Base-by-base conservation (phyloP, 1,140 invertebrate species). In the Parasteatoda tepidariorum region DNA sequence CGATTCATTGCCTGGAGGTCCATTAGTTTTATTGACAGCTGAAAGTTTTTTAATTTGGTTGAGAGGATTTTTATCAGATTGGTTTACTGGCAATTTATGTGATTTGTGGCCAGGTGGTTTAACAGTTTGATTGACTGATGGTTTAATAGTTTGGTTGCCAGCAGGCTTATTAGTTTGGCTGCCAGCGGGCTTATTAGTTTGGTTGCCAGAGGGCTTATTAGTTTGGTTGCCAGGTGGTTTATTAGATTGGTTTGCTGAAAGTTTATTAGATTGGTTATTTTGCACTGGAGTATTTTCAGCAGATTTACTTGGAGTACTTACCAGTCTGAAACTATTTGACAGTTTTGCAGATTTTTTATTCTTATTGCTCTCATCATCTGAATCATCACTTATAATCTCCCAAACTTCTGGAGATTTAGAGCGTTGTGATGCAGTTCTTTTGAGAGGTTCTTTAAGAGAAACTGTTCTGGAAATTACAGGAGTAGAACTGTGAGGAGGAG, bases 381-480 rank as follows among this genome's bases (percentile, higher is more conserved):
- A 82, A 41, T 82, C 78, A 61, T 82, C 78, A 61, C 78, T 82
- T 11, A 67, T 18, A 4, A 82, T 57, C 30, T 38, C 57, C 55
- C 48, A 61, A 1, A 82, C 33, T 71, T 82, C 67, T 4, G 67
- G 78, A 11, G 54, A 70, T 24, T 18, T 22, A 13, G 76, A 68
- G 7, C 55, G 54, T 5, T 55, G 33, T 9, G 7, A 28, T 18
- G 30, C 33, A 41, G n/a, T 62, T 62, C 30, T 82, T 41, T 54
- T 82, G 31, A 28, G 15, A n/a, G 31, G 13, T 62, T 30, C 33
- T 13, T 7, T 18, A 28, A 11, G 24, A 22, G 38, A 34, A 24
- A 15, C 13, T n/a, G 22, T 41, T 33, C 26, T 74, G 11, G 33
- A 24, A 41, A 22, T 24, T 28, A 11, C 6, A 34, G 57, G 13